Percentiles rank a stretch among this genome's conserved stretches.
phyloP scores from a whole-genome alignment of 2,888 invertebrate species.

The Cataglyphis cursor region DNA sequence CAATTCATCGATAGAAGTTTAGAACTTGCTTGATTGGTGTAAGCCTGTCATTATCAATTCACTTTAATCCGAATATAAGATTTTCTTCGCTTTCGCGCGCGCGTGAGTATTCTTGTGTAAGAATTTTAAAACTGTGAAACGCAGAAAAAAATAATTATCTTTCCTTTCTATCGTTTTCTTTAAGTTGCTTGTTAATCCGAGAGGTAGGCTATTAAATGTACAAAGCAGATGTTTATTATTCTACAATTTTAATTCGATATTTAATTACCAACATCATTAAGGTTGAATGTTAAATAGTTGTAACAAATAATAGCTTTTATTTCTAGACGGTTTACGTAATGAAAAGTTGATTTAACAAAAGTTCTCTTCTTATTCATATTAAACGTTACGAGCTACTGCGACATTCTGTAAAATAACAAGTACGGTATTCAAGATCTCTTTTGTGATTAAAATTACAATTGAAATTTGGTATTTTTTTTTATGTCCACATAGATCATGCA shows the following conservation, averaged over 20 bases:
- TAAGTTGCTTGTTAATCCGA: neutral
- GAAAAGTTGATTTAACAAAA: conserved; percentile 8
- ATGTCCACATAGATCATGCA: neutral
- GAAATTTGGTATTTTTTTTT: neutral
- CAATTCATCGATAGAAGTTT: conserved; percentile 14
- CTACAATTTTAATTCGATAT: conserved; percentile 4
- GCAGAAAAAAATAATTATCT: neutral
- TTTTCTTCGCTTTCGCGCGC: neutral
- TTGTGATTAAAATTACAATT: neutral
- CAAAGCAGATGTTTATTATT: neutral
- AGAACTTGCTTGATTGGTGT: neutral
- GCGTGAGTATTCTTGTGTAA: neutral
- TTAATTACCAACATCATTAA: conserved; percentile 38
- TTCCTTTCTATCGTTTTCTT: neutral
- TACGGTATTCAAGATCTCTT: neutral
- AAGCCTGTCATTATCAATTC: neutral
- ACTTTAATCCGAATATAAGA: neutral
- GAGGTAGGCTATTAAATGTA: neutral
- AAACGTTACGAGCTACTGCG: neutral
- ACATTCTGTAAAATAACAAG: neutral
- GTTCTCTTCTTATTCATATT: neutral
- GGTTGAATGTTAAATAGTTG: conserved; percentile 7
- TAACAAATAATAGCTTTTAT: neutral
- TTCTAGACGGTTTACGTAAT: neutral
- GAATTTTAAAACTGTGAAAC: neutral